Conservation (phyloP, 92 coral and sea anemone species). For the Desmophyllum pertusum region DNA sequence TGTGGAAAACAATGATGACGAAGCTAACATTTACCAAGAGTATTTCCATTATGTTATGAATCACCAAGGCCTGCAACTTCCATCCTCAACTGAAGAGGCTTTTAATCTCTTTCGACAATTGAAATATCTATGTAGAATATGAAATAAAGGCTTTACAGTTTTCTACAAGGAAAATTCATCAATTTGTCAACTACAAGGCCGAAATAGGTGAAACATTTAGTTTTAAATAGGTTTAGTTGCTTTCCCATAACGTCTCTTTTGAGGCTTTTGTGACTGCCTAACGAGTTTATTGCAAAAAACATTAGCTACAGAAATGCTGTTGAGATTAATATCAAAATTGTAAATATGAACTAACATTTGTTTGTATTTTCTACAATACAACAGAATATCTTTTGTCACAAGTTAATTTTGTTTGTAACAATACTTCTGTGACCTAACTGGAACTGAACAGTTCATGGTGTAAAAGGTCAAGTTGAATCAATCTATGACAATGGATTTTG, state of each 20-base stretch:
- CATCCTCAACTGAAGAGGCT: conserved; percentile 16
- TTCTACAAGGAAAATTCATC: background rate
- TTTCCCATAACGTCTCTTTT: background rate
- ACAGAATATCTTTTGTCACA: too few relatives aligned
- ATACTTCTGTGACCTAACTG: too few relatives aligned
- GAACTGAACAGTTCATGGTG: too few relatives aligned
- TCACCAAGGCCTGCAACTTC: too few relatives aligned
- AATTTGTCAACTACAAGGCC: background rate
- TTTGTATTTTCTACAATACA: too few relatives aligned
- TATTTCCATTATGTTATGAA: conserved; percentile 12
- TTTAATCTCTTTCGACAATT: conserved; percentile 23
- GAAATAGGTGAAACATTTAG: background rate
- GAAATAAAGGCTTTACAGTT: background rate
- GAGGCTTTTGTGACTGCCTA: background rate
- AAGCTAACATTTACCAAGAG: conserved; percentile 18
- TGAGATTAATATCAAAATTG: too few relatives aligned
- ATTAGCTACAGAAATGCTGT: too few relatives aligned
- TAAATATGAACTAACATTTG: too few relatives aligned
- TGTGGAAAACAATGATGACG: conserved; percentile 1
- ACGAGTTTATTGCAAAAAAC: too few relatives aligned
- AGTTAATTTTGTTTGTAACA: too few relatives aligned
- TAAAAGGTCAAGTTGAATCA: too few relatives aligned
- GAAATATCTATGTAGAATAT: conserved; percentile 10
- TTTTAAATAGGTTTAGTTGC: background rate
- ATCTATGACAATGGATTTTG: too few relatives aligned